Conservation (phyloP, 1,140 invertebrate genomes). For the Apis dorsata region DNA sequence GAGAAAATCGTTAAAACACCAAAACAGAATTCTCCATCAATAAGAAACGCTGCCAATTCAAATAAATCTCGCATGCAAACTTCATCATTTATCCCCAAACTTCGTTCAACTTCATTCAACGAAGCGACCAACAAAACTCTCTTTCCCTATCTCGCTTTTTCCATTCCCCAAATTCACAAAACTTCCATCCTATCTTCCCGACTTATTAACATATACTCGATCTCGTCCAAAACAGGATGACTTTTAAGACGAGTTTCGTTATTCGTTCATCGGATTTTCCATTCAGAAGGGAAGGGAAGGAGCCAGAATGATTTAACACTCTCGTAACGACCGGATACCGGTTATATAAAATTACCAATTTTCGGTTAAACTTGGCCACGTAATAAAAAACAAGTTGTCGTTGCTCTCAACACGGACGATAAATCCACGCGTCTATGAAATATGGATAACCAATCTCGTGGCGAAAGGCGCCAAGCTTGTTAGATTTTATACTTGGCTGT, state of each 20-base stretch:
- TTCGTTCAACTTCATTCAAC: neutral
- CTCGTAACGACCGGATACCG: constrained; percentile 18
- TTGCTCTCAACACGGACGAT: neutral
- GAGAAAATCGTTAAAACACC: too few species aligned
- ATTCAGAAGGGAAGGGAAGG: neutral
- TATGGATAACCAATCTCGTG: constrained; percentile 42
- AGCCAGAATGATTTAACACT: neutral
- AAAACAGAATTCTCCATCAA: too few species aligned
- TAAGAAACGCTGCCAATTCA: neutral
- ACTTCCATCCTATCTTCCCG: neutral
- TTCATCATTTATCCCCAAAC: neutral
- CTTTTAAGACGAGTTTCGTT: neutral
- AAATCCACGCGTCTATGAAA: constrained; percentile 22
- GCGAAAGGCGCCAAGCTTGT: constrained; percentile 19
- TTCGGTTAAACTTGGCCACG: neutral
- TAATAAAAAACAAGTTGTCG: constrained; percentile 6
- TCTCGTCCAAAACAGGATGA: too few species aligned
- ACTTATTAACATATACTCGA: neutral
- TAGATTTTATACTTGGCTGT: constrained; percentile 37
- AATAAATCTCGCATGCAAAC: neutral
- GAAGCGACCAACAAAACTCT: neutral
- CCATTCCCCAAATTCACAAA: neutral
- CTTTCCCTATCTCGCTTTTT: neutral
- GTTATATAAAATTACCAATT: constrained; percentile 41
- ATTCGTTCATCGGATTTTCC: neutral